Evolutionary conservation across 1,140 invertebrate species (phyloP), one percentile per base, ranked within the genome.

Genomic region (Doryteuthis pealeii): DNA sequence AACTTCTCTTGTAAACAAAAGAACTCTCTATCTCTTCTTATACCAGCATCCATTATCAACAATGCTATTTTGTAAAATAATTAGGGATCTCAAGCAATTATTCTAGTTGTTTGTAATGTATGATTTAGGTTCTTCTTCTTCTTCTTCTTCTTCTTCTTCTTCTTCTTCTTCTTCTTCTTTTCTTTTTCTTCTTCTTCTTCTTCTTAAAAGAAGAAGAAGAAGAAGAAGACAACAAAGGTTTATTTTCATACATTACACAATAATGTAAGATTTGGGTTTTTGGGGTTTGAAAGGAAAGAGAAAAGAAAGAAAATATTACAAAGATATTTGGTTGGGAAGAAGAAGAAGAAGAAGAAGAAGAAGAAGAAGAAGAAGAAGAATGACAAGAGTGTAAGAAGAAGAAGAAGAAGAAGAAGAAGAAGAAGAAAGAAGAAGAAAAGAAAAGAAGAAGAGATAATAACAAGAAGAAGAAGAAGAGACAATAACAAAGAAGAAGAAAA

Each of bases 401-500:
- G 33, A 32, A 26, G 15, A 65, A 31, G 54, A 14, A 72, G 10
- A 72, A 3, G 54, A 43, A 43, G 35, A 26, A 35, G 1, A 1
- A 30, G 33, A 2, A 62, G 4, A 31, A 49, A 45, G 43, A 35
- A 2, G 58, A 40, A 43, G 2, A 26, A 73, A 43, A 26, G 30
- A 74, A 1, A 43, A 49, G 33, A n/a, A 70, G 2, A 33, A 2
- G 31, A 33, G 70, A 18, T 18, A 26, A 70, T 0, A 74, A 31
- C 18, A 10, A 70, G 73, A 74, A 18, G 31, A 62, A 71, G 45
- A 71, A 14, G 58, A 45, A 74, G 40, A 74, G 10, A 71, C 66
- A 74, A n/a, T 26, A 40, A 65, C 12, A 74, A 18, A 18, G 8
- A 31, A 74, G 15, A 10, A n/a, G 33, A 31, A 68, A 31, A 76